phyloP scores from a whole-genome alignment of 2,797 vertebrate genomes.

The Lacerta agilis region DNA sequence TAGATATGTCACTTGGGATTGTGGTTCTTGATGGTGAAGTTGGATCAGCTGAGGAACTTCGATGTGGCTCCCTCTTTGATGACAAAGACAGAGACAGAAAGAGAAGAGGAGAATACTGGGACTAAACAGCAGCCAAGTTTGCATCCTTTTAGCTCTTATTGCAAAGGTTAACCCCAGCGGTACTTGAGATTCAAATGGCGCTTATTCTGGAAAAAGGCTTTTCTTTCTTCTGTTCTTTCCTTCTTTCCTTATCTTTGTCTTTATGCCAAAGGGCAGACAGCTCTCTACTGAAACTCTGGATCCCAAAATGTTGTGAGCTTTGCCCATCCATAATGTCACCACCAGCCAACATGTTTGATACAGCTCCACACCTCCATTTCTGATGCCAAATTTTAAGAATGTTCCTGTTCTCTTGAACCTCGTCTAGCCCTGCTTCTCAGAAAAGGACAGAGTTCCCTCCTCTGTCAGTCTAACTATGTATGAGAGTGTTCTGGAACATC shows the following conservation, averaged over 20 bases:
- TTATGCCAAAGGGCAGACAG: constrained; percentile 51
- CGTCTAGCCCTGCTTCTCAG: constrained; percentile 67
- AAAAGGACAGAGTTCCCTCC: constrained; percentile 64
- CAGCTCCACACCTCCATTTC: constrained; percentile 46
- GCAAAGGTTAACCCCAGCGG: constrained; percentile 14
- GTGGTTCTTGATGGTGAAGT: constrained; percentile 71
- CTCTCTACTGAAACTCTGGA: constrained; percentile 51
- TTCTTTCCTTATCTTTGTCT: constrained; percentile 33
- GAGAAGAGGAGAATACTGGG: constrained; percentile 9
- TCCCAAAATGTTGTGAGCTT: constrained; percentile 45
- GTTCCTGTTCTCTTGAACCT: constrained; percentile 55
- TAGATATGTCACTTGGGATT: constrained; percentile 32
- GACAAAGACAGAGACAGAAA: not conserved
- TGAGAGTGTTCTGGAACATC: not conserved
- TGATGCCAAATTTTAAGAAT: constrained; percentile 9
- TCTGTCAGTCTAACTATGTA: not conserved
- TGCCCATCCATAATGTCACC: constrained; percentile 34
- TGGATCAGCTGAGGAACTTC: constrained; percentile 46
- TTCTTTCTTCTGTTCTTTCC: not conserved
- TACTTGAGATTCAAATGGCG: not conserved
- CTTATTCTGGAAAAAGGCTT: constrained; percentile 32
- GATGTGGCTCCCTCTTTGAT: constrained; percentile 55
- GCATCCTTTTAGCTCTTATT: constrained; percentile 49
- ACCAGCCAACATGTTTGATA: constrained; percentile 61
- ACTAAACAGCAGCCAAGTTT: constrained; percentile 54